Base-by-base conservation (phyloP, 2,888 invertebrate species). In the Temnothorax ravouxi region DNA sequence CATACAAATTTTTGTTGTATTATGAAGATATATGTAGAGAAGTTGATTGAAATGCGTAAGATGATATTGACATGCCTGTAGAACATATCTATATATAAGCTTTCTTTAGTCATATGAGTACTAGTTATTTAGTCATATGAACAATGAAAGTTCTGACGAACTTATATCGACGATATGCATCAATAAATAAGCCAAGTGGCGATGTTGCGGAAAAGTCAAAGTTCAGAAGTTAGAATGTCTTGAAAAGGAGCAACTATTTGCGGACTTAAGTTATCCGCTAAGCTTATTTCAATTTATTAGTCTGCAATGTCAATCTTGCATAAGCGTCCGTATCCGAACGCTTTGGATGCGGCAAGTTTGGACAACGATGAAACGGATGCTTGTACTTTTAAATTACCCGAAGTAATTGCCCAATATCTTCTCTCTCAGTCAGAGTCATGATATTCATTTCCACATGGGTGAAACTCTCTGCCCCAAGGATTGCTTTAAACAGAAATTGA, bases 321-420 rank as follows among this genome's bases (percentile, higher is more conserved):
- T 50, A 11, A 0, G 3, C 18, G 52, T 38, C 18, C 6, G 13
- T 8, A 34, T 66, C 25, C 0, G 4, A 54, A 67, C 1, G 34
- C 4, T 0, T 15, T 41, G 15, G 18, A 66, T 67, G 54, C 29
- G 29, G 25, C 9, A n/a, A 52, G 15, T 41, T 67, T 47, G 13
- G n/a, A 25, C 13, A 66, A 77, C 4, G 52, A 66, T 67, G 15
- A 77, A 67, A 77, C 5, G 3, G 13, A 9, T 54, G 13, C n/a
- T 54, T 13, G n/a, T 44, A n/a, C 34, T 74, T 67, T 77, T 77
- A 67, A 83, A 83, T 83, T 47, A 29, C 18, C 4, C 11, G 13
- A 56, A 56, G n/a, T 15, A 21, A 21, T 62, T n/a, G 13, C 4
- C 2, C 11, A 13, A 76, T 59, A 56, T 52, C n/a, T 54, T 38